These are phyloP conservation scores for Odobenus rosmarus DNA, from an alignment of 2,113 vertebrate species.

Conservation along the genomic window DNA sequence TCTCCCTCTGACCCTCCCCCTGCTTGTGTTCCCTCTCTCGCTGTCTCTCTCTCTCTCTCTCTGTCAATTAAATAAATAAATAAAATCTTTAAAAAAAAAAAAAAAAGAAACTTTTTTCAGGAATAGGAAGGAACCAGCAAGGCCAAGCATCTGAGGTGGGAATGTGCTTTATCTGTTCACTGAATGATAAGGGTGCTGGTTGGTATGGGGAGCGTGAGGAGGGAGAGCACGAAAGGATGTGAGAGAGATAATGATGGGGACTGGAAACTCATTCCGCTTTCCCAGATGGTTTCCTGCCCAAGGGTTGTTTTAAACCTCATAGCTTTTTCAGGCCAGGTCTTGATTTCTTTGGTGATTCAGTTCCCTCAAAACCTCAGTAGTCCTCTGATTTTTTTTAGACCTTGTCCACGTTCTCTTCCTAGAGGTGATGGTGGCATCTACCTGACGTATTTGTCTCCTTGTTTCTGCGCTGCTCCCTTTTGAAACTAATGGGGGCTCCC, in stretches of 20 bases:
- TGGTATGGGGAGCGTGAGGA: not conserved
- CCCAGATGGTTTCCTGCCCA: not conserved
- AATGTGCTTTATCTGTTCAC: not conserved
- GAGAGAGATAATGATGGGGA: not conserved
- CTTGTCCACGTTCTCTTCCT: not conserved
- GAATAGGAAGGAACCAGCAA: not conserved
- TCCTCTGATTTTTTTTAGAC: not conserved
- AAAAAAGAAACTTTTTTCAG: not conserved
- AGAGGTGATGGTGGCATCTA: not conserved
- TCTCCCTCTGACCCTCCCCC: too few species aligned
- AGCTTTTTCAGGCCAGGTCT: slow-evolving; percentile 21
- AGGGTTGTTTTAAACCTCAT: not conserved
- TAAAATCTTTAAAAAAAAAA: too few species aligned
- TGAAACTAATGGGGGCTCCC: not conserved
- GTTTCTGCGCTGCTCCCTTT: not conserved
- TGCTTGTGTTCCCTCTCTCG: too few species aligned
- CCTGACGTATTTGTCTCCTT: not conserved
- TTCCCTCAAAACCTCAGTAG: slow-evolving; percentile 3
- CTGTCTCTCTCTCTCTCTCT: too few species aligned
- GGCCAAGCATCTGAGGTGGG: not conserved
- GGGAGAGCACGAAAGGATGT: not conserved
- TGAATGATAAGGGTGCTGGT: not conserved
- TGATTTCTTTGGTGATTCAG: slow-evolving; percentile 39
- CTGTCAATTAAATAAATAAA: too few species aligned
- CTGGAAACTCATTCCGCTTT: not conserved